Base-by-base conservation (phyloP, 2,888 invertebrate species). In the Cephalotes varians region DNA sequence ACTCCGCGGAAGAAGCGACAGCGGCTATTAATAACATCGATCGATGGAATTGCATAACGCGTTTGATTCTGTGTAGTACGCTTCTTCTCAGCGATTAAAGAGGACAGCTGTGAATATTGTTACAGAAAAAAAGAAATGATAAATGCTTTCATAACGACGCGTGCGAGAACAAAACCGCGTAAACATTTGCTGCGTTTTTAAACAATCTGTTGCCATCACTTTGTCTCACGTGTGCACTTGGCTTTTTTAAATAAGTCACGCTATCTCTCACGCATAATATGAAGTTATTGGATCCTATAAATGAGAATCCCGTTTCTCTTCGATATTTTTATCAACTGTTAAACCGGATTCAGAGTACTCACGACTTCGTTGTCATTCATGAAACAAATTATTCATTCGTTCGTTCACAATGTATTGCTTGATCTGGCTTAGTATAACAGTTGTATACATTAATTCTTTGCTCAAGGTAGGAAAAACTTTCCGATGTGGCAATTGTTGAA, bases 41-140 rank as follows among this genome's bases (percentile, higher is more conserved):
- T 67, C 67, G 76, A 77, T 77, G 18, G 21, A 60, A 77, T 77
- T 77, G 31, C 76, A 77, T 77, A 77, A 77, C 76, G 54, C 40
- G 51, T 65, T 54, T 76, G 65, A 76, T 64, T 40, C 54, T 67
- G 21, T 67, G 15, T 31, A 40, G 69, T 10, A 77, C 34, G 15
- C 62, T 56, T n/a, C 58, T 67, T 76, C 67, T n/a, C 40, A 7
- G 4, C 47, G 54, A 67, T 77, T 77, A 77, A 77, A 77, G 51
- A 40, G 28, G 40, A 77, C 69, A 44, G 54, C 54, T 67, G 54
- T 44, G 34, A 54, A 54, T 21, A 69, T 12, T 54, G 34, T 54
- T 25, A 25, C 15, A 34, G 25, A 54, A 51, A 76, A 76, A 40
- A 28, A n/a, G 25, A 15, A 56, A n/a, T 2, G 31, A 18, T 12